Conservation (phyloP, 2,888 invertebrate genomes). For the Sesamia inferens region DNA sequence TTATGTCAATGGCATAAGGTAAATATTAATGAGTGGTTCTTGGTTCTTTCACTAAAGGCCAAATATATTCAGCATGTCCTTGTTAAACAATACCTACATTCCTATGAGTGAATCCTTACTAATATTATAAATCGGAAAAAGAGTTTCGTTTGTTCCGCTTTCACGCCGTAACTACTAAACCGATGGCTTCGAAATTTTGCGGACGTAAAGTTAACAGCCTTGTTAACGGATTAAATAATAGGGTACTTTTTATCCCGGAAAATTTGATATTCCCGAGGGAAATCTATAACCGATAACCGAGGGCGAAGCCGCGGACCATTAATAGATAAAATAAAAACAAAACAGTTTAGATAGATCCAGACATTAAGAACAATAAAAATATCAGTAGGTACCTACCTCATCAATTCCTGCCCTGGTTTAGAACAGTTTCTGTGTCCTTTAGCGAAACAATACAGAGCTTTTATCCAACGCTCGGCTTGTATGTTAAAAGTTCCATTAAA, state of each 20-base stretch:
- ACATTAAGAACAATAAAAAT: not conserved
- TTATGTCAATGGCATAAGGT: too few relatives aligned
- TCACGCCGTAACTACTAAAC: too few relatives aligned
- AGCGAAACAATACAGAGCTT: not conserved
- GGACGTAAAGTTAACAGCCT: too few relatives aligned
- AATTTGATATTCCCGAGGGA: too few relatives aligned
- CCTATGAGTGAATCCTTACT: too few relatives aligned
- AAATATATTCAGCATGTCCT: not conserved
- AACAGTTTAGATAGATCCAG: too few relatives aligned
- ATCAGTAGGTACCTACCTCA: not conserved
- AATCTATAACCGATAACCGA: too few relatives aligned
- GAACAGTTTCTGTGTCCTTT: not conserved
- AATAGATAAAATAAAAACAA: not conserved
- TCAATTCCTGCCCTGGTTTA: not conserved
- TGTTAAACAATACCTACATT: not conserved
- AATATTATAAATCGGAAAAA: not conserved
- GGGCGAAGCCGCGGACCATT: too few relatives aligned
- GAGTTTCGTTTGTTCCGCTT: too few relatives aligned
- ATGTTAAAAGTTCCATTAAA: conserved; percentile 13
- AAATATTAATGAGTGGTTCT: not conserved
- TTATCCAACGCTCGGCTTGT: conserved; percentile 13
- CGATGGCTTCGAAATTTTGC: too few relatives aligned
- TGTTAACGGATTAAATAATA: too few relatives aligned
- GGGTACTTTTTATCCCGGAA: too few relatives aligned
- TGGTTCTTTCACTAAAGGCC: not conserved